A percentile compares a stretch with the other conserved stretches of the same genome.
These are phyloP conservation scores for Chrysomela aeneicollis DNA, from an alignment of 2,888 invertebrate genomes.

Conservation along the genomic window DNA sequence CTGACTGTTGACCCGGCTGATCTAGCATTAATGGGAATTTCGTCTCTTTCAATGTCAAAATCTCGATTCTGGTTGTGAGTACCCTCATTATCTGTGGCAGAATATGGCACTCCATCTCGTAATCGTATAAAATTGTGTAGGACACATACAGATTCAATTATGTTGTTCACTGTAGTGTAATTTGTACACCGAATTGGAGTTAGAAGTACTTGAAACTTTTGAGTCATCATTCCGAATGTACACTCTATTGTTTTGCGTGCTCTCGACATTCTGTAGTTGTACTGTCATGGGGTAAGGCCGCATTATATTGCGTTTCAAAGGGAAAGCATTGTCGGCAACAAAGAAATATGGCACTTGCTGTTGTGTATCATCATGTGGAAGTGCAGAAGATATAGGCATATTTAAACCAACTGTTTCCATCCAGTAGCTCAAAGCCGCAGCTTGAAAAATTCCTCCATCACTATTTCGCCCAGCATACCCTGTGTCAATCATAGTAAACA, in stretches of 20 bases:
- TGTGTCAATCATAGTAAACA: conserved; percentile 17
- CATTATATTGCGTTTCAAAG: conserved; percentile 5
- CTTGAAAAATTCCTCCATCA: too few species aligned
- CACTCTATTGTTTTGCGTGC: conserved; percentile 32
- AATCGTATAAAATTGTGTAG: conserved; percentile 17
- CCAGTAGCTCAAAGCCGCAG: conserved; percentile 26
- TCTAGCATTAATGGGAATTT: background rate
- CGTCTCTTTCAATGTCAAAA: background rate
- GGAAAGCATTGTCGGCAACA: conserved; percentile 8
- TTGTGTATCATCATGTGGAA: background rate
- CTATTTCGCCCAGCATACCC: too few species aligned
- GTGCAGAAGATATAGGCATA: background rate
- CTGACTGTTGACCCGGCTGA: background rate
- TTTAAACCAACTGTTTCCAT: background rate
- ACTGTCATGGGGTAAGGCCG: background rate
- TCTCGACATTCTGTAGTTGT: conserved; percentile 17
- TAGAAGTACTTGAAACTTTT: conserved; percentile 30
- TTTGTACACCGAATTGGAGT: conserved; percentile 23
- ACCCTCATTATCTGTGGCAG: too few species aligned
- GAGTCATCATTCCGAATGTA: conserved; percentile 32
- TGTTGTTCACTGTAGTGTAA: conserved; percentile 2
- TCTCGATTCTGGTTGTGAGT: too few species aligned
- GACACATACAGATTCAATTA: conserved; percentile 23
- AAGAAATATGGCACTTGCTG: background rate
- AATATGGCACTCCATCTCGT: background rate